Evolutionary conservation across 2,888 invertebrate species (phyloP).

Genomic region (Copidosoma aretas): DNA sequence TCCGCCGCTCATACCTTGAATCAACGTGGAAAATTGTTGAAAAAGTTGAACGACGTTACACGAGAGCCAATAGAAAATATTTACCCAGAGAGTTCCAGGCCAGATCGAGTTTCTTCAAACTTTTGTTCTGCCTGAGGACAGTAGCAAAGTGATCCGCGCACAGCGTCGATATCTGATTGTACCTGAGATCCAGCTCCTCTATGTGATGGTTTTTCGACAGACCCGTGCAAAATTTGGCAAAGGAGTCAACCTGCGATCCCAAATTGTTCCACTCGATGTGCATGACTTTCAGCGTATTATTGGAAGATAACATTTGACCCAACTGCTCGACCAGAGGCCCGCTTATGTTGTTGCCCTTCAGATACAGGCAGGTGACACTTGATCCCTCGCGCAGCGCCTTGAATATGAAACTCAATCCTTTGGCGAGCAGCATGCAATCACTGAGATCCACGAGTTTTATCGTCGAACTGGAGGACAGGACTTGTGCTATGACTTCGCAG

Average conservation of each 20-base stretch:
- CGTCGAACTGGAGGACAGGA: slow-evolving; percentile 55
- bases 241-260: slow-evolving; percentile 54
- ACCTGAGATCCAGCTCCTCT: slow-evolving; percentile 57
- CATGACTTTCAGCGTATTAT: slow-evolving; percentile 54
- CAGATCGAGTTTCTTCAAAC: slow-evolving; percentile 54
- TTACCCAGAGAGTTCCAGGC: slow-evolving; percentile 61
- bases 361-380: slow-evolving; percentile 54
- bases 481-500: slow-evolving; percentile 57
- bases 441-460: slow-evolving; percentile 57
- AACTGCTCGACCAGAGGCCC: slow-evolving; percentile 53
- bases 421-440: slow-evolving; percentile 60
- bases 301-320: slow-evolving; percentile 56
- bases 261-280: slow-evolving; percentile 60
- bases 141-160: slow-evolving; percentile 53
- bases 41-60: not conserved
- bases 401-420: slow-evolving; percentile 55
- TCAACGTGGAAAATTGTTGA: too few relatives aligned
- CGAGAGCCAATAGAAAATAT: slow-evolving; percentile 29
- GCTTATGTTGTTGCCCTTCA: slow-evolving; percentile 60
- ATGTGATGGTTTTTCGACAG: slow-evolving; percentile 55
- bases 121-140: slow-evolving; percentile 54
- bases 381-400: slow-evolving; percentile 57
- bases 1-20: slow-evolving; percentile 50
- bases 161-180: slow-evolving; percentile 59
- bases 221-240: slow-evolving; percentile 57